Base-by-base conservation (phyloP, 2,797 vertebrate species). In the Dryobates pubescens region DNA sequence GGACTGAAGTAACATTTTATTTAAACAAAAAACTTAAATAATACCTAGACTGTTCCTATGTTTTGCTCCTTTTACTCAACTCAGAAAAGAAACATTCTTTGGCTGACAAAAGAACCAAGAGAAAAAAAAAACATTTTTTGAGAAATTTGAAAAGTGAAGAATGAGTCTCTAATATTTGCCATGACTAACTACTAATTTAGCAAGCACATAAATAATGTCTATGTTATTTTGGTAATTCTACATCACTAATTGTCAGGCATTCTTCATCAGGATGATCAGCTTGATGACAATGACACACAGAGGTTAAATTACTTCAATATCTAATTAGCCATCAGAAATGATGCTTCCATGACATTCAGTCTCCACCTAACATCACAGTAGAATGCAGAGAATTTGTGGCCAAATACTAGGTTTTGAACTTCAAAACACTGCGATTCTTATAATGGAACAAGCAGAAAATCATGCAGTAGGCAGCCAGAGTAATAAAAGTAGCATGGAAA, bases 231-330 rank as follows among this genome's bases (percentile, higher is more conserved):
- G 67, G 69, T 89, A 85, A 75, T 94, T 92, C 63, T 75, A 72
- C 69, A 90, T 75, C 2, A 7, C 56, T 95, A 72, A 96, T 95
- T 93, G 94, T 93, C 84, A 96, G 86, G 65, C 83, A 88, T 69
- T 90, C 81, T 88, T 94, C 83, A 85, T 92, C 86, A 93, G 56
- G 88, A 91, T 93, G 83, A 96, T 93, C 92, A 96, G 94, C 92
- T 91, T 95, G 92, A 96, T 96, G 95, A 94, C 95, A 95, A 93
- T 93, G 91, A 94, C 86, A 96, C 14, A 57, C 22, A 54, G 74
- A 96, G 94, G 92, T 95, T 93, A 93, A 91, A 93, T 86, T 49
- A 86, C 62, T 81, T 92, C 79, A 82, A 82, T 93, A 88, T 92
- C 88, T 94, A 85, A 95, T 95, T 90, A 93, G 51, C 29, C 54